These are phyloP conservation scores for Tiliacea citrago DNA, from an alignment of 2,888 invertebrate species.

Conservation along the genomic window DNA sequence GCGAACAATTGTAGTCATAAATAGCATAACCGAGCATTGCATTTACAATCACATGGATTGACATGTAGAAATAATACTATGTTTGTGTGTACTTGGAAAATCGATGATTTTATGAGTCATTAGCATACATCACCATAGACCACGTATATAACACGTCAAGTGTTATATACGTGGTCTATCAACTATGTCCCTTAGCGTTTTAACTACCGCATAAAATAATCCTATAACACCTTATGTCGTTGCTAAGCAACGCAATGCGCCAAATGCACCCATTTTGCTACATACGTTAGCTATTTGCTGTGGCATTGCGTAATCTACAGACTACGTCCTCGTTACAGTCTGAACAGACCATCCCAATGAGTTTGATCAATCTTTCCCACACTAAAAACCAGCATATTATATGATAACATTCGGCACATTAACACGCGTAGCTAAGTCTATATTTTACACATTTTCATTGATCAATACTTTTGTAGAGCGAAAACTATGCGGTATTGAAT, in stretches of 20 bases:
- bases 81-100: constrained; percentile 17
- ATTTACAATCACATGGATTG: constrained; percentile 46
- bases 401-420: constrained; percentile 28
- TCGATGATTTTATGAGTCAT: constrained; percentile 36
- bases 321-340: constrained; percentile 28
- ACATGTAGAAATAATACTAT: constrained; percentile 24
- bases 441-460: constrained; percentile 68
- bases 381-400: constrained; percentile 22
- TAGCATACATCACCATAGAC: constrained; percentile 7
- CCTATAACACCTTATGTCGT: constrained; percentile 67
- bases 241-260: constrained; percentile 87
- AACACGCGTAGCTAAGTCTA: constrained; percentile 42
- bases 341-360: constrained; percentile 25
- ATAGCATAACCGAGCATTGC: constrained; percentile 37
- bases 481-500: constrained; percentile 46
- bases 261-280: constrained; percentile 78
- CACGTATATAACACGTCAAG: too few relatives aligned
- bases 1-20: constrained; percentile 44
- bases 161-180: constrained; percentile 16
- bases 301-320: constrained; percentile 66
- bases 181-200: constrained; percentile 24
- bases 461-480: constrained; percentile 76
- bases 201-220: constrained; percentile 51
- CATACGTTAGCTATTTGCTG: constrained; percentile 66
- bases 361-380: constrained; percentile 20